A percentile compares a stretch with the other conserved stretches of the same genome.
Conservation (phyloP, 1,140 invertebrate species). For the Drosophila nannoptera region DNA sequence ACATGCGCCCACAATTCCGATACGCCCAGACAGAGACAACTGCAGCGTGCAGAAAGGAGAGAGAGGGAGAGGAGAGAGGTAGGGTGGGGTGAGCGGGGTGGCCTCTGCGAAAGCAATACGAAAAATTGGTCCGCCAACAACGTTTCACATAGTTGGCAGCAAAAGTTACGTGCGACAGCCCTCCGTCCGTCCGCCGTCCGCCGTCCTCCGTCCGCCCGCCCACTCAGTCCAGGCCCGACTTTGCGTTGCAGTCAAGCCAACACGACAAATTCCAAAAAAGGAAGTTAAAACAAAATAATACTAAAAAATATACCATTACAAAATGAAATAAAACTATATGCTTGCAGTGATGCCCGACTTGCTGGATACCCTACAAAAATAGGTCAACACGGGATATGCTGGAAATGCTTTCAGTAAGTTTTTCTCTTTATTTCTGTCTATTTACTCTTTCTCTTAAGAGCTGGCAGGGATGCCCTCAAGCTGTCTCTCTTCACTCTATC, state of each 20-base stretch:
- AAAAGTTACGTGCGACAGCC: slow-evolving; percentile 36
- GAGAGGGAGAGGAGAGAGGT: not conserved
- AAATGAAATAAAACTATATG: slow-evolving; percentile 21
- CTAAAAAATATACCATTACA: not conserved
- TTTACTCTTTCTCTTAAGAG: no score
- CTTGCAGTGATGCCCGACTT: not conserved
- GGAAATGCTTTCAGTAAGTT: not conserved
- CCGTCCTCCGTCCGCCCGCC: no score
- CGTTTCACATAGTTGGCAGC: slow-evolving; percentile 35
- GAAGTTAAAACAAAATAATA: slow-evolving; percentile 8
- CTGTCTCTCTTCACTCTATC: not conserved
- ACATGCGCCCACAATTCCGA: slow-evolving; percentile 41
- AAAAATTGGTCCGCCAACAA: slow-evolving; percentile 33
- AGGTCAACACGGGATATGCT: no score
- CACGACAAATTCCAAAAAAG: slow-evolving; percentile 24
- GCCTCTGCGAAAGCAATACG: slow-evolving; percentile 16
- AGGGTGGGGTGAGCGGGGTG: not conserved
- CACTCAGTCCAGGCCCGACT: slow-evolving; percentile 22
- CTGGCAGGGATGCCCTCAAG: no score
- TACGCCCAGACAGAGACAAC: slow-evolving; percentile 1
- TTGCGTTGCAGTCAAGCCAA: slow-evolving; percentile 26
- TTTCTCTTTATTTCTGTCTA: not conserved
- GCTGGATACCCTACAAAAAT: slow-evolving; percentile 10
- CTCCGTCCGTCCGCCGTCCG: no score
- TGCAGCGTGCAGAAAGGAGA: not conserved